Evolutionary conservation across 1,140 invertebrate species (phyloP), one percentile per base, ranked within the genome.

Genomic region (Andricus grossulariae): DNA sequence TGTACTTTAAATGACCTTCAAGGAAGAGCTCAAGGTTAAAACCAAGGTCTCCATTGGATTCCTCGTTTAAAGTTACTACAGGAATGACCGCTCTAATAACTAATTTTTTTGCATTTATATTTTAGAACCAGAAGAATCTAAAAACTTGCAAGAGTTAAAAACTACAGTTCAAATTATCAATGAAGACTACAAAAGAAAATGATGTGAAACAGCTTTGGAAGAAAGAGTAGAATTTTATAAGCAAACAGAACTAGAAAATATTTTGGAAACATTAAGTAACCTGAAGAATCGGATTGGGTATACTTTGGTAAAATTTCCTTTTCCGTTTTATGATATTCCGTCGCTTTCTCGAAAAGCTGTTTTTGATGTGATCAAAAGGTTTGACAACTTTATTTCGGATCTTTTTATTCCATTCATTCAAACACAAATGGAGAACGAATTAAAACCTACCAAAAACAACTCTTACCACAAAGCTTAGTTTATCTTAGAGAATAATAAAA

Each of bases 271-370:
- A 19, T 55, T 55, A 11, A 18, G 6, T 15, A 55, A 55, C n/a
- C 54, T 55, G 8, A 19, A 18, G 18, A 55, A 12, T 55, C 54
- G 18, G 1, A 55, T 19, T 55, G 54, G 54, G 3, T 55, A 55
- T 19, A 55, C 8, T 19, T 19, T 82, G 57, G 52, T 78, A 6
- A 74, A 76, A 76, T 77, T 82, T 73, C 78, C 76, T 19, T 60
- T 83, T n/a, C 49, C 73, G 54, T 75, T 83, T 49, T 80, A 81
- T 51, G 75, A 81, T 50, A 79, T 79, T 74, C 79, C 81, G 16
- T 50, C 73, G 21, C 75, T 83, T 60, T 80, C 79, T 11, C 73
- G 79, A 60, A 78, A 78, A 66, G 74, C 76, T 18, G 76, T 80
- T 19, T 32, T 77, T 49, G 21, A 72, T 75, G 55, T 83, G 13